These are phyloP conservation scores for Rhipidura dahli DNA, from an alignment of 2,113 vertebrate species.

Conservation along the genomic window DNA sequence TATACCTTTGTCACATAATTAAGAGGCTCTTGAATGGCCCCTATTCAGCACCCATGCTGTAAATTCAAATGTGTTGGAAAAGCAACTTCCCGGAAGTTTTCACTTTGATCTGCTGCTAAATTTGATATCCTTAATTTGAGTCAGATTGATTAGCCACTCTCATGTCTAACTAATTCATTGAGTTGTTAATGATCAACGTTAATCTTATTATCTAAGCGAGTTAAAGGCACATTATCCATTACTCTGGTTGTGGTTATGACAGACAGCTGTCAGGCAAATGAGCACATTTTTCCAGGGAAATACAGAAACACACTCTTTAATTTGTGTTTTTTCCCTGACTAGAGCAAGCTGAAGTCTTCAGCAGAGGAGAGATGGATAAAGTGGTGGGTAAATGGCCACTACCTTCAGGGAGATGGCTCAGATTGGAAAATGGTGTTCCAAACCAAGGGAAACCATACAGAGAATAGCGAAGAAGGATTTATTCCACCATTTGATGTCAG, in stretches of 20 bases:
- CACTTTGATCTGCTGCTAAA: neutral
- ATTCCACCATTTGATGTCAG: neutral
- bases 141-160: neutral
- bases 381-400: neutral
- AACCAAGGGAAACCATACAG: neutral
- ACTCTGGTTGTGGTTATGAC: neutral
- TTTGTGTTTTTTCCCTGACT: neutral
- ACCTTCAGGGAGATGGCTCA: neutral
- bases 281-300: neutral
- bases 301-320: neutral
- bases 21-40: neutral
- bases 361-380: neutral
- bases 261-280: neutral
- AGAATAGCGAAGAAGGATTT: neutral
- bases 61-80: neutral
- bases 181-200: neutral
- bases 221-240: neutral
- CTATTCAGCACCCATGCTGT: neutral
- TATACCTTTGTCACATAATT: neutral
- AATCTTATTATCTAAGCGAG: neutral
- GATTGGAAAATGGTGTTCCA: neutral
- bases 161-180: neutral
- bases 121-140: neutral
- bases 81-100: neutral
- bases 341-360: neutral